Percentiles rank a stretch among this genome's conserved stretches.
phyloP scores from a whole-genome alignment of 2,113 vertebrate species.

The Silurus asotus region DNA sequence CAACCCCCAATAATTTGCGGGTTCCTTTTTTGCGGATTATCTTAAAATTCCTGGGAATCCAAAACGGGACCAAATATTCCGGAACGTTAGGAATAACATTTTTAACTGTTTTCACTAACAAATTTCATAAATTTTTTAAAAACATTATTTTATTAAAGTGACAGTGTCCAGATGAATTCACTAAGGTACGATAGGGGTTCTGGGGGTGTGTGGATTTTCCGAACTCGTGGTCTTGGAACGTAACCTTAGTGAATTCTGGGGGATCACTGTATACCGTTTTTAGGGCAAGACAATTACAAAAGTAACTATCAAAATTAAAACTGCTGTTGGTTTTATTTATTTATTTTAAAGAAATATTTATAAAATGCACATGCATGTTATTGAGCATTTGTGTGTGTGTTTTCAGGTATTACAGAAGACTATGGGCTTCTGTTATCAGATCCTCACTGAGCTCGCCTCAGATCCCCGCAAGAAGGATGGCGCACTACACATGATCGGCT shows the following conservation, averaged over 20 bases:
- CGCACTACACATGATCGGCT: slow-evolving; percentile 98
- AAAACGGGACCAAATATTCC: too few species aligned
- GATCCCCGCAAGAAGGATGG: slow-evolving; percentile 98
- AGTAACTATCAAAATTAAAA: background rate
- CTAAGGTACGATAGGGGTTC: too few species aligned
- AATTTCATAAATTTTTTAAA: too few species aligned
- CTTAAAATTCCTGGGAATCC: too few species aligned
- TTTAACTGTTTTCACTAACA: too few species aligned
- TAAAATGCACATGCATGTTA: background rate
- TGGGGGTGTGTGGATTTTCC: too few species aligned
- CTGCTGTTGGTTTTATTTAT: background rate
- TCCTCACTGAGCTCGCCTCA: slow-evolving; percentile 87
- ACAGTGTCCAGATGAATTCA: too few species aligned
- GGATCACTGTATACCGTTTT: background rate
- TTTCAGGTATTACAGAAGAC: slow-evolving; percentile 94
- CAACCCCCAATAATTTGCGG: background rate
- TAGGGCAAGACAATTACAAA: background rate
- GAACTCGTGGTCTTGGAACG: too few species aligned
- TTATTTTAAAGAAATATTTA: background rate
- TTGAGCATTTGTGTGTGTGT: background rate
- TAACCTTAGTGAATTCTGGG: too few species aligned
- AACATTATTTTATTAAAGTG: too few species aligned
- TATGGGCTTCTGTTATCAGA: slow-evolving; percentile 98
- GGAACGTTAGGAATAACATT: too few species aligned
- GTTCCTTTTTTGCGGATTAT: background rate